phyloP scores from a whole-genome alignment of 1,140 invertebrate genomes.

The Laupala kohalensis region DNA sequence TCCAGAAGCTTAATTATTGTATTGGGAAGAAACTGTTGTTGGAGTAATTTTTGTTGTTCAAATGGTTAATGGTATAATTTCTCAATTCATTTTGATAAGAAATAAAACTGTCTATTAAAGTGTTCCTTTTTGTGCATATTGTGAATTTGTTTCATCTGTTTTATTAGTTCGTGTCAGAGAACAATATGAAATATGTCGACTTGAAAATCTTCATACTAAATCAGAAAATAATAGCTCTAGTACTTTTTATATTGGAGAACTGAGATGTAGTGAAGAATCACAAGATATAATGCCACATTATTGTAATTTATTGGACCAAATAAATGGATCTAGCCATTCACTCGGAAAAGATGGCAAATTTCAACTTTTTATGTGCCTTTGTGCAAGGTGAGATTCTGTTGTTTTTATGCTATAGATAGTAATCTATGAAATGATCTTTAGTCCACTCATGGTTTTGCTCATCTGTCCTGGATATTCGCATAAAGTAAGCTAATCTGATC shows the following conservation, averaged over 20 bases:
- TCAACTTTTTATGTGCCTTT: conserved; percentile 88
- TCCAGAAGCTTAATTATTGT: too few relatives aligned
- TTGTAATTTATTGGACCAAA: conserved; percentile 68
- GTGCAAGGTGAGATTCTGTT: conserved; percentile 48
- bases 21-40: too few relatives aligned
- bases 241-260: conserved; percentile 29
- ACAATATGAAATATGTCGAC: conserved; percentile 62
- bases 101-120: too few relatives aligned
- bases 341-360: conserved; percentile 97
- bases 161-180: conserved; percentile 69
- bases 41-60: too few relatives aligned
- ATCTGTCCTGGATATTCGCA: too few relatives aligned
- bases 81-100: too few relatives aligned
- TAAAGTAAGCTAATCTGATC: too few relatives aligned
- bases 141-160: conserved; percentile 2
- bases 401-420: background rate
- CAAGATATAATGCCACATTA: conserved; percentile 47
- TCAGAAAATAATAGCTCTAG: conserved; percentile 25
- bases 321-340: conserved; percentile 66
- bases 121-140: too few relatives aligned
- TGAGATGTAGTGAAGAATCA: conserved; percentile 28
- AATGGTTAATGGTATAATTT: too few relatives aligned
- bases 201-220: conserved; percentile 38
- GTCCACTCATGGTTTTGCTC: too few relatives aligned
- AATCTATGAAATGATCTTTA: too few relatives aligned